Percentiles rank a stretch among this genome's conserved stretches.
Conservation (phyloP, 2,113 vertebrate genomes). For the Neomonachus schauinslandi region DNA sequence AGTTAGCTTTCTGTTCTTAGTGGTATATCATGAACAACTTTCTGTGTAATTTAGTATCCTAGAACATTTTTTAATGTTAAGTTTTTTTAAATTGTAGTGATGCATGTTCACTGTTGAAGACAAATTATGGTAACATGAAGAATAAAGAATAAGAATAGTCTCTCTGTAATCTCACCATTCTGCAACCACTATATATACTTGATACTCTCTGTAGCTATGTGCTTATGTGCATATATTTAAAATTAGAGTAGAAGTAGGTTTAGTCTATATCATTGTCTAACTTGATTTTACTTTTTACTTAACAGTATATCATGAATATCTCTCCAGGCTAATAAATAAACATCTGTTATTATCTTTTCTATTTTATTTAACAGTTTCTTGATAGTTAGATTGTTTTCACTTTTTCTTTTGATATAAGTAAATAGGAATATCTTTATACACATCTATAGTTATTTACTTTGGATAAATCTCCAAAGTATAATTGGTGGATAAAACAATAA, state of each 20-base stretch:
- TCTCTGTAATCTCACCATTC: background rate
- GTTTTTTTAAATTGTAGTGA: background rate
- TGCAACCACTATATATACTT: background rate
- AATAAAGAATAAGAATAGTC: slow-evolving; percentile 29
- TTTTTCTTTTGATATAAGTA: background rate
- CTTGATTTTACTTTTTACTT: background rate
- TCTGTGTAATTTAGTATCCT: slow-evolving; percentile 10
- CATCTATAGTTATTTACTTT: slow-evolving; percentile 1
- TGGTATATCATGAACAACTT: background rate
- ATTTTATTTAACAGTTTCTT: background rate
- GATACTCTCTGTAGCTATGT: background rate
- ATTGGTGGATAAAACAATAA: background rate
- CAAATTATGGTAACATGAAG: slow-evolving; percentile 10
- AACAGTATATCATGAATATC: background rate
- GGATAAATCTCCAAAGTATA: background rate
- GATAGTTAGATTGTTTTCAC: background rate
- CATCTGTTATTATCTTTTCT: background rate
- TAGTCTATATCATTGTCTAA: background rate
- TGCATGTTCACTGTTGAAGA: slow-evolving; percentile 12
- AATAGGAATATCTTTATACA: background rate
- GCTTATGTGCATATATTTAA: background rate
- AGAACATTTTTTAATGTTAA: background rate
- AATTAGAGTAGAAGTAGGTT: background rate
- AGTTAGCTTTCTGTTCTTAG: background rate
- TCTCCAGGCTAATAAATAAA: background rate